Base-by-base conservation (phyloP, 2,888 invertebrate genomes). In the Idaea dimidiata region DNA sequence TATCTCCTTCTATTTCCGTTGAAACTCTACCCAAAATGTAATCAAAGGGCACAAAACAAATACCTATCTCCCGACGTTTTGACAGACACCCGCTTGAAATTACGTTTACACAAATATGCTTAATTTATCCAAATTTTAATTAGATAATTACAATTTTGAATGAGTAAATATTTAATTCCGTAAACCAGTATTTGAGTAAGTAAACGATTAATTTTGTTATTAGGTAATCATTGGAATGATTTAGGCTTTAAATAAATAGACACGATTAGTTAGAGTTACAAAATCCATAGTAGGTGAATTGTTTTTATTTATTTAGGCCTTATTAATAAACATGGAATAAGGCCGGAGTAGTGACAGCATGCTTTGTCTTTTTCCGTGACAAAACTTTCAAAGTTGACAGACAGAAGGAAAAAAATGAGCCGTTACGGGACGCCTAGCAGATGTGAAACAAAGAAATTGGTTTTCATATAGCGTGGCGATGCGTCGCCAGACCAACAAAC, bases 11-110 rank as follows among this genome's bases (percentile, higher is more conserved):
- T 73, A 75, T 76, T 68, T 72, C 66, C 43, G 43, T 43, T 43
- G 43, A 70, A 74, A 62, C 69, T 72, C 80, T 77, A 78, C 78
- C 77, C 80, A 80, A 86, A 86, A 84, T 84, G 80, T 85, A 87
- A 87, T 85, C 82, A 86, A 83, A 84, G 79, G 82, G 82, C 74
- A 76, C 75, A 73, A 66, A 75, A 76, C 71, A 75, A 72, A 76
- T 74, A 73, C 80, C 79, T 76, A 75, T 78, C 81, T 80, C 80
- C 74, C 82, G 77, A 73, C 77, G 69, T 72, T 72, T 69, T 85
- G 86, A 86, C 83, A 82, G 87, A 84, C 87, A 77, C 76, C 77
- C 77, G 74, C 77, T 77, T 73, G 76, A 78, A 72, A 74, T 77
- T 73, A 67, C 72, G 77, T 85, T 86, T 86, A 86, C 86, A 43